Conservation (phyloP, 2,113 vertebrate species). For the Hepsetus odoe region DNA sequence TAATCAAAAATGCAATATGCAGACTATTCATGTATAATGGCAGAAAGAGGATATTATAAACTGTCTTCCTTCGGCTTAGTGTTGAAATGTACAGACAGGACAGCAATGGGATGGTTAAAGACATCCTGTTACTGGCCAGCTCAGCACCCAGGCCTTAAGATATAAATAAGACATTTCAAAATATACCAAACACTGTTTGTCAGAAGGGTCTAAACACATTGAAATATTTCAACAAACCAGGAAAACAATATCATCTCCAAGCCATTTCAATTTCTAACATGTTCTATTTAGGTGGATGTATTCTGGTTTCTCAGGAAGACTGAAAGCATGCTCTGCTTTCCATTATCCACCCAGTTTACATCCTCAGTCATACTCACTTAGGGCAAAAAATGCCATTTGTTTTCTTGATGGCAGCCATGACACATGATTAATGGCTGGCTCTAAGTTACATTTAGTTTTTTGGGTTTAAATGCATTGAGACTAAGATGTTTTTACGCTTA, state of each 20-base stretch:
- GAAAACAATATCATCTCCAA: neutral
- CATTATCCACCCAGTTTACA: conserved; percentile 61
- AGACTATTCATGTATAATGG: neutral
- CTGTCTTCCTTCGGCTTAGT: neutral
- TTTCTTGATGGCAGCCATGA: conserved; percentile 51
- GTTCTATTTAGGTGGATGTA: neutral
- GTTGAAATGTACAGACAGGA: conserved; percentile 6
- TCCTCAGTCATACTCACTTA: conserved; percentile 66
- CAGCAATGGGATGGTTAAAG: neutral
- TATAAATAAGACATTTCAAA: conserved; percentile 15
- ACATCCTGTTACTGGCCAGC: neutral
- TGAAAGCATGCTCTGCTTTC: conserved; percentile 52
- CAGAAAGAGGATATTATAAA: neutral
- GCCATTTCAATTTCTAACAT: neutral
- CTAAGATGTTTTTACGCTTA: neutral
- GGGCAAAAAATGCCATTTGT: conserved; percentile 60
- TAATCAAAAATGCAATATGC: too few species aligned
- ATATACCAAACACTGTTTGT: conserved; percentile 3
- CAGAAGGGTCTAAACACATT: conserved; percentile 13
- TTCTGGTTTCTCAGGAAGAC: conserved; percentile 1
- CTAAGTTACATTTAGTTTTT: conserved; percentile 44
- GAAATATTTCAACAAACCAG: conserved; percentile 14
- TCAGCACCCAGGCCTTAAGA: conserved; percentile 2
- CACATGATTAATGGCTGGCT: conserved; percentile 64
- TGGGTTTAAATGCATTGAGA: conserved; percentile 44